Conservation (phyloP, 1,140 invertebrate species). For the Anastrepha obliqua region DNA sequence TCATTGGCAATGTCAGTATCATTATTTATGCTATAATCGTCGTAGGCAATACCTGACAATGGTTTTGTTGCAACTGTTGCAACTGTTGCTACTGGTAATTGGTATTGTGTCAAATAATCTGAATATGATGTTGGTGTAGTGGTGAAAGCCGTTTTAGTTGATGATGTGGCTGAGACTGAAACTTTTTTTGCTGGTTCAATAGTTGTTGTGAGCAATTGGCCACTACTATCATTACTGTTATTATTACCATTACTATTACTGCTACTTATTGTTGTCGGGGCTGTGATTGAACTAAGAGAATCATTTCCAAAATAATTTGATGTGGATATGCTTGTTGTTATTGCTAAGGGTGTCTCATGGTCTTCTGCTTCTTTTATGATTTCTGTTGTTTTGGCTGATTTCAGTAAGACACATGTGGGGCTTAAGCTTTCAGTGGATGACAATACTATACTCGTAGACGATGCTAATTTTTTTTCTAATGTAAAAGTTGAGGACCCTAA, state of each 20-base stretch:
- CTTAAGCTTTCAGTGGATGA: too few relatives aligned
- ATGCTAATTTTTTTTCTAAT: not conserved
- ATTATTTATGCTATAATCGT: not conserved
- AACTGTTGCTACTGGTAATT: not conserved
- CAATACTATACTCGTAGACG: too few relatives aligned
- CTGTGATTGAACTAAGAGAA: slow-evolving; percentile 24
- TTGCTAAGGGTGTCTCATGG: too few relatives aligned
- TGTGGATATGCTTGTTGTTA: too few relatives aligned
- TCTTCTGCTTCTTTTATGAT: too few relatives aligned
- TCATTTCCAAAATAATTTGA: not conserved
- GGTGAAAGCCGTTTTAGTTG: not conserved
- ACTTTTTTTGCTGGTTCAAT: not conserved
- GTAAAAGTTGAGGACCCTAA: not conserved
- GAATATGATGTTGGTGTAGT: not conserved
- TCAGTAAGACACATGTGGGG: too few relatives aligned
- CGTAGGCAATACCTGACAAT: not conserved
- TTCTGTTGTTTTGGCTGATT: too few relatives aligned
- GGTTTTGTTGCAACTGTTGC: not conserved
- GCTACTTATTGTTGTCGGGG: not conserved
- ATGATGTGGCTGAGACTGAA: not conserved
- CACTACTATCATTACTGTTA: not conserved
- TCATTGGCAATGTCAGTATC: not conserved
- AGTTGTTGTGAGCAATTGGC: slow-evolving; percentile 37
- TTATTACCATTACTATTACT: not conserved
- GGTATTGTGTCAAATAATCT: slow-evolving; percentile 12